Evolutionary conservation across 2,113 vertebrate genomes (phyloP), one percentile per base, ranked within the genome.

Genomic region (Gambusia affinis): DNA sequence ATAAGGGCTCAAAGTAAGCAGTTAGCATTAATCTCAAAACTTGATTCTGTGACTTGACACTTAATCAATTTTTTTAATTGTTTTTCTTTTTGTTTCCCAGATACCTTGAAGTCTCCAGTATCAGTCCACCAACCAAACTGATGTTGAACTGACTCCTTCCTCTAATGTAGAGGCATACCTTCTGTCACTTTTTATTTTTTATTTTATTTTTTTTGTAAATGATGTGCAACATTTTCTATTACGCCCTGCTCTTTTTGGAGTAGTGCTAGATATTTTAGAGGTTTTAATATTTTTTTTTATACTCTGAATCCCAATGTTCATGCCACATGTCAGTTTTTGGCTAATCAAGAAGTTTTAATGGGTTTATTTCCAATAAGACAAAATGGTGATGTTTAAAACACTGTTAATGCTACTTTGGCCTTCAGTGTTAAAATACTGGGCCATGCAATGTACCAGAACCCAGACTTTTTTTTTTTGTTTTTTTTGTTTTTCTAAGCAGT

Each of bases 1-100:
- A 99, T 93, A 99, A 98, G 91, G 90, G 87, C 30, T 51, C 94
- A 0, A 99, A 97, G 98, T 99, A 92, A 95, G 97, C 86, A 33
- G 0, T 22, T 3, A 30, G 12, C 4, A 47, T 22, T 15, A 27
- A 7, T 14, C 2, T 1, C 15, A 31, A 19, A 17, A 31, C 7
- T 3, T 31, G n/a, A 8, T 19, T 2, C n/a, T 65, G 10, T 65
- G 31, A 17, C 29, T 63, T 0, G 10, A 37, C 35, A 37, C 6
- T 63, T 19, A 54, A 10, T 37, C 10, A 54, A 24, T 54, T 8
- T 73, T 68, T 79, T 10, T 27, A 27, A 27, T 27, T 27, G 27
- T 51, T 24, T 62, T 31, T 31, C 5, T 31, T 31, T 31, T 8
- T 37, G 35, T 37, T 11, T 37, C 10, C 35, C 70, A 99, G 98